These are phyloP conservation scores for Gasterosteus aculeatus DNA, from an alignment of 2,113 vertebrate species.

Conservation along the genomic window DNA sequence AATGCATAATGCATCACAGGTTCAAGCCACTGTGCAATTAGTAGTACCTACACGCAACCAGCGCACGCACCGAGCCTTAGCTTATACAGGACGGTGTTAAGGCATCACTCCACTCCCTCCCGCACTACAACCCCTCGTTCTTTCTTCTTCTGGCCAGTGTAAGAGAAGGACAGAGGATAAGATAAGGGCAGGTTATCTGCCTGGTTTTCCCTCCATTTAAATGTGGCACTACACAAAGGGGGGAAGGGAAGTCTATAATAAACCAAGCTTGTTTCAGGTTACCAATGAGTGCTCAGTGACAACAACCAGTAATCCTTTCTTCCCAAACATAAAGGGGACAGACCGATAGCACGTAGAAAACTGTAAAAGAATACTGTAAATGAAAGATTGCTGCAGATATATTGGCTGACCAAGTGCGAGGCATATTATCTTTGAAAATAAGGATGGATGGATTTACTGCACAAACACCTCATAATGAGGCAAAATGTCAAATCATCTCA, in stretches of 20 bases:
- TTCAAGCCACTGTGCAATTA: conserved; percentile 64
- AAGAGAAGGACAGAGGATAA: conserved; percentile 52
- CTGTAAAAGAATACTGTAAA: conserved; percentile 14
- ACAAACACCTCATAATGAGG: conserved; percentile 18
- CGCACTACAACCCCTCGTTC: conserved; percentile 27
- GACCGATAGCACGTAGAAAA: conserved; percentile 27
- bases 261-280: conserved; percentile 66
- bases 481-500: conserved; percentile 39
- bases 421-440: conserved; percentile 8
- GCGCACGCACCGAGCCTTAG: conserved; percentile 36
- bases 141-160: conserved; percentile 47
- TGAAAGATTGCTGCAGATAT: conserved; percentile 31
- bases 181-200: conserved; percentile 68
- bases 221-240: conserved; percentile 56
- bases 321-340: conserved; percentile 44
- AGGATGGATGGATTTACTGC: conserved; percentile 1
- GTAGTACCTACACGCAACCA: conserved; percentile 65
- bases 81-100: conserved; percentile 37
- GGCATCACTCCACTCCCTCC: conserved; percentile 32
- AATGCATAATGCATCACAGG: conserved; percentile 71
- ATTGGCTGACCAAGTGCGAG: conserved; percentile 21
- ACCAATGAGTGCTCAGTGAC: conserved; percentile 46
- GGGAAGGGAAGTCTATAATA: conserved; percentile 52
- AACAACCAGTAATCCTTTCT: conserved; percentile 61
- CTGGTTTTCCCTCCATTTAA: conserved; percentile 62